Evolutionary conservation across 2,797 vertebrate genomes (phyloP), one percentile per base, ranked within the genome.

Genomic region (Amniataba percoides): DNA sequence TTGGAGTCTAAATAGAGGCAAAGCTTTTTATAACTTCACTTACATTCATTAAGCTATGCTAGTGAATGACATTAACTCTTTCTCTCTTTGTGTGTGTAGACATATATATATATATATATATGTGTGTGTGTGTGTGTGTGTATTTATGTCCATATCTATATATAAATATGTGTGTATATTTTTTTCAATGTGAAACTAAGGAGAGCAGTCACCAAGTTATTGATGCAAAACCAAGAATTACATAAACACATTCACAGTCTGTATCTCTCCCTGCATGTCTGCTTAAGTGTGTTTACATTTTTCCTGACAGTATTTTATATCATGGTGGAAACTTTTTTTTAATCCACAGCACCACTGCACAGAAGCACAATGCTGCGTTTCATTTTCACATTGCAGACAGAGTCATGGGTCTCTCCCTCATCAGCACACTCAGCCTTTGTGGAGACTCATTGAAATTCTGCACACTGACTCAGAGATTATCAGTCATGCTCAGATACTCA

Each of bases 401-500:
- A 42, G 53, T 78, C 78, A 52, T 60, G 65, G 7, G 5, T 57
- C 53, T 71, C 66, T 75, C 61, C 31, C 16, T 78, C 61, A 78
- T 45, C 68, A 10, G 15, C 56, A 31, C 75, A 45, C 43, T 69
- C 52, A 27, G 8, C 16, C 43, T 68, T 18, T 1, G 10, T 12
- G 34, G 19, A 78, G 48, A 49, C 46, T 59, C 51, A 52, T 23
- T 71, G 43, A 72, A 43, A 61, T 16, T 40, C 61, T 62, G 40
- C 61, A 18, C 71, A 59, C 43, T 46, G 25, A 80, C 23, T 77
- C 81, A 80, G 21, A 19, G 19, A 53, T 65, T 52, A 42, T 56
- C 69, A 62, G 43, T 43, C 69, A 59, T 15, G 1, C 3, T 77
- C 34, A 69, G 12, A 48, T 21, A 49, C 27, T 0, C 59, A 64